A percentile compares a stretch with the other conserved stretches of the same genome.
phyloP scores from a whole-genome alignment of 1,140 invertebrate species.

The Babylonia areolata region DNA sequence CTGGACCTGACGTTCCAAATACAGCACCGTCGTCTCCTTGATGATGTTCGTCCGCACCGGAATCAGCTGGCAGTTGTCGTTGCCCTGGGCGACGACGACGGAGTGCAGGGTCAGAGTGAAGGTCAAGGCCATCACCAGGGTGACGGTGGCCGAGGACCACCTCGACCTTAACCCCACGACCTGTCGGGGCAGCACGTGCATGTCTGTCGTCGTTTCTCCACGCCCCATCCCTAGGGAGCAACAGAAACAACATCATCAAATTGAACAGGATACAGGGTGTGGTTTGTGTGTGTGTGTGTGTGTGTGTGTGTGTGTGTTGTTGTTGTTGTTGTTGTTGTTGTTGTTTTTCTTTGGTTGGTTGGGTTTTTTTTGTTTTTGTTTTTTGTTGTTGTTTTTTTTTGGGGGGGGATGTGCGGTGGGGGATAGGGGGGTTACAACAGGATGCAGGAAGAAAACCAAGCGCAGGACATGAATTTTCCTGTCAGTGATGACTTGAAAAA shows the following conservation, averaged over 20 bases:
- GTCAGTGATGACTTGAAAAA: no score
- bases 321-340: neutral
- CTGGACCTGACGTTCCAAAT: neutral
- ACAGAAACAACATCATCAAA: no score
- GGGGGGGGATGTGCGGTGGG: no score
- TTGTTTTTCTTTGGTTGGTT: neutral
- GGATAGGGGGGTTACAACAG: no score
- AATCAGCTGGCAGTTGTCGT: conserved; percentile 33
- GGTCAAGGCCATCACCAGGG: conserved; percentile 1
- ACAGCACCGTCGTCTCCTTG: neutral
- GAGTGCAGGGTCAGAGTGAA: neutral
- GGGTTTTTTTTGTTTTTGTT: neutral
- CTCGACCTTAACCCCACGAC: neutral
- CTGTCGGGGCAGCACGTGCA: neutral
- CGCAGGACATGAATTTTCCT: no score
- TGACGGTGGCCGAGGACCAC: neutral
- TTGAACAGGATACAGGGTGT: no score
- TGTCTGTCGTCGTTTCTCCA: neutral
- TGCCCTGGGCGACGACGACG: neutral
- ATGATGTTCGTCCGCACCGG: conserved; percentile 24
- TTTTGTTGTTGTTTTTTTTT: no score
- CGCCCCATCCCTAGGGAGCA: no score
- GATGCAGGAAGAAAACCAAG: no score
- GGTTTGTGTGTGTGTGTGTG: no score
- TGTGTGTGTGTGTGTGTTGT: neutral